These are phyloP conservation scores for Argyrosomus regius DNA, from an alignment of 2,797 vertebrate species.

Conservation along the genomic window DNA sequence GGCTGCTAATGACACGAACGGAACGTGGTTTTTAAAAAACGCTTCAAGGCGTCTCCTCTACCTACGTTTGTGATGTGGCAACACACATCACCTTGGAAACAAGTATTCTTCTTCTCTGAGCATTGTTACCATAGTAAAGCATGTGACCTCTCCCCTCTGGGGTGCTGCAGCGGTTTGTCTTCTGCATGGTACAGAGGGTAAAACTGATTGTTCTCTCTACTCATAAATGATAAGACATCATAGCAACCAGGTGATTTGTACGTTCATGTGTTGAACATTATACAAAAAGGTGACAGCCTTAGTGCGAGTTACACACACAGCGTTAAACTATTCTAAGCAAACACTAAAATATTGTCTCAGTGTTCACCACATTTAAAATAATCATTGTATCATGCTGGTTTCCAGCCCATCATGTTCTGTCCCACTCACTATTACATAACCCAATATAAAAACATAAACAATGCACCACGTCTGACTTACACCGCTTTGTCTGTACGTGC, in stretches of 20 bases:
- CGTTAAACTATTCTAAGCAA: no score
- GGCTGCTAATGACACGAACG: constrained; percentile 20
- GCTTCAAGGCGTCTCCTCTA: constrained; percentile 31
- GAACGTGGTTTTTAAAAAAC: constrained; percentile 20
- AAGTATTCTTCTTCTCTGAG: constrained; percentile 45
- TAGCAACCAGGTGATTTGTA: neutral
- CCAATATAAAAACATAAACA: no score
- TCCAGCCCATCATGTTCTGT: no score
- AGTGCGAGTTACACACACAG: neutral
- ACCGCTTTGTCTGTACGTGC: no score
- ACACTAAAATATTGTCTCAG: no score
- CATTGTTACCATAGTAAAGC: constrained; percentile 75
- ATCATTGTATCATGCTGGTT: no score
- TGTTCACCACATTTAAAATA: no score
- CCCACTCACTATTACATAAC: no score
- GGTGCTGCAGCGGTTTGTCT: constrained; percentile 36
- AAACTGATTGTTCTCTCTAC: constrained; percentile 36
- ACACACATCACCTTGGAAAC: constrained; percentile 77
- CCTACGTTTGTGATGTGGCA: constrained; percentile 37
- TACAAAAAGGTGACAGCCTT: neutral
- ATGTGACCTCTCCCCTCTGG: constrained; percentile 57
- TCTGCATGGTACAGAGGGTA: constrained; percentile 12
- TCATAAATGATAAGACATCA: neutral
- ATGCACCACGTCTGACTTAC: no score
- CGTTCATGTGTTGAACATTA: neutral